Evolutionary conservation across 2,113 vertebrate genomes (phyloP).

Genomic region (Ophthalmotilapia sp.): DNA sequence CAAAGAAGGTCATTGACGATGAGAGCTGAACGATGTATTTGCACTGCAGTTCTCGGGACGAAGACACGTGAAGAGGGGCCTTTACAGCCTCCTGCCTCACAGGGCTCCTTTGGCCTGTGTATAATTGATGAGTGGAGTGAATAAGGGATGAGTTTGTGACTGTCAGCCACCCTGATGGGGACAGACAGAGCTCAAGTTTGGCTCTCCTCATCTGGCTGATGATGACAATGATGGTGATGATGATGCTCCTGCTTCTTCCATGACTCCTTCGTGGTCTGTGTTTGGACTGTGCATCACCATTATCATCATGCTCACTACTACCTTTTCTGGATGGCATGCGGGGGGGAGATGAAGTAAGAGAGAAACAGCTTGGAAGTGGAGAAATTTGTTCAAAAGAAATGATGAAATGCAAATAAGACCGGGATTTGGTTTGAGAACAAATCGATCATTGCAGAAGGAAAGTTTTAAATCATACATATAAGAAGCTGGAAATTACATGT

Average conservation of each 20-base stretch:
- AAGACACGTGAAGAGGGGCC: constrained; percentile 5
- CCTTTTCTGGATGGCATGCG: constrained; percentile 21
- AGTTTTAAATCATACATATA: not conserved
- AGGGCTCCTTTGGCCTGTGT: constrained; percentile 65
- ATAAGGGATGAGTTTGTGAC: constrained; percentile 68
- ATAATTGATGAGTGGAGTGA: constrained; percentile 69
- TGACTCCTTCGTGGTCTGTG: not conserved
- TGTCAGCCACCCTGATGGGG: constrained; percentile 60
- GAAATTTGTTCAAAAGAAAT: not conserved
- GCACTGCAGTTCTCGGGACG: not conserved
- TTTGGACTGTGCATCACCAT: not conserved
- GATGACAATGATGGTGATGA: constrained; percentile 33
- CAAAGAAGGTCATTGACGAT: constrained; percentile 8
- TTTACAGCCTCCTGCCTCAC: constrained; percentile 51
- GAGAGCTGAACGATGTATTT: constrained; percentile 9
- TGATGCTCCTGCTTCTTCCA: constrained; percentile 13
- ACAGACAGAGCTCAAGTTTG: constrained; percentile 63
- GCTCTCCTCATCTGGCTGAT: constrained; percentile 61
- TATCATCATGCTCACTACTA: constrained; percentile 18
- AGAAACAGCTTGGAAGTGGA: not conserved
- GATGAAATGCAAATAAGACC: not conserved
- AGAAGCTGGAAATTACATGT: not conserved
- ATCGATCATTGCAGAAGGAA: not conserved
- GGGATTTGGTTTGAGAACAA: not conserved
- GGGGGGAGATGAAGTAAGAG: not conserved